These are phyloP conservation scores for Muricea muricata DNA, from an alignment of 92 coral and sea anemone genomes.

Conservation along the genomic window DNA sequence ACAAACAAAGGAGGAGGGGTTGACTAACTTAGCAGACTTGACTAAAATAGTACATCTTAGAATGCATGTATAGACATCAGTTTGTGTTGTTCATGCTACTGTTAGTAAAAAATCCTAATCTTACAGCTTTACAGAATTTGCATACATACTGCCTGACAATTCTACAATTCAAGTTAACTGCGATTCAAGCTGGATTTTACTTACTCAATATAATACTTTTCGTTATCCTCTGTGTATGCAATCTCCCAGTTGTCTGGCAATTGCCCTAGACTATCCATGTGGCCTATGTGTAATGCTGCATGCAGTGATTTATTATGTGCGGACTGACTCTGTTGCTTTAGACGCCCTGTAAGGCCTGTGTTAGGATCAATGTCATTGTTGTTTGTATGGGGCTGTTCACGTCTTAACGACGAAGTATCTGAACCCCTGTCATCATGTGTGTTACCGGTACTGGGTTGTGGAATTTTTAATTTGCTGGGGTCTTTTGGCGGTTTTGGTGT, in stretches of 20 bases:
- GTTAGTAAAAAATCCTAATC: too few relatives aligned
- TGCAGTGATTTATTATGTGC: constrained; percentile 37
- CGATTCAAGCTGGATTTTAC: constrained; percentile 16
- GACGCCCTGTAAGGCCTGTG: constrained; percentile 37
- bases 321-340: constrained; percentile 17
- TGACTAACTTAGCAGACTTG: too few relatives aligned
- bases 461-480: constrained; percentile 36
- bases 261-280: constrained; percentile 71
- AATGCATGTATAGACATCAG: too few relatives aligned
- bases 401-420: constrained; percentile 44
- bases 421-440: constrained; percentile 38
- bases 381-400: background rate
- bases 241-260: constrained; percentile 96
- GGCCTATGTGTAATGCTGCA: constrained; percentile 39
- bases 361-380: constrained; percentile 34
- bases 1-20: too few relatives aligned
- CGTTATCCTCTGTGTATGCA: constrained; percentile 87
- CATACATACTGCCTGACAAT: too few relatives aligned
- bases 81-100: too few relatives aligned
- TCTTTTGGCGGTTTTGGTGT: constrained; percentile 95
- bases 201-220: constrained; percentile 92
- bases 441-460: background rate
- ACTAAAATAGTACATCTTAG: too few relatives aligned
- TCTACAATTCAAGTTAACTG: too few relatives aligned
- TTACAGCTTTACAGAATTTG: too few relatives aligned